Evolutionary conservation across 1,140 invertebrate species (phyloP).

Genomic region (Aphelenchoides besseyi): DNA sequence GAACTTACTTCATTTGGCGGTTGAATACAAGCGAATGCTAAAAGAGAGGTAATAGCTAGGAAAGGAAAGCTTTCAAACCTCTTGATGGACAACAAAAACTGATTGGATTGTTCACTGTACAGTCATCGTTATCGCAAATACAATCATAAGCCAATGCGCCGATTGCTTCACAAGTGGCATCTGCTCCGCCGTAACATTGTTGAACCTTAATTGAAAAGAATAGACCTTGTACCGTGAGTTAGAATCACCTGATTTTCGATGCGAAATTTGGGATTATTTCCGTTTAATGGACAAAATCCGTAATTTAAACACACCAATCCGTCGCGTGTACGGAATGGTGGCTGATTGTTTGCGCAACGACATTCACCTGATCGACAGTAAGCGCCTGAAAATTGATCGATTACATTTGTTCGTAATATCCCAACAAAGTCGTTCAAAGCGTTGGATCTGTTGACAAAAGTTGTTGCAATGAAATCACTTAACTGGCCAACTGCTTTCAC

Average conservation of each 20-base stretch:
- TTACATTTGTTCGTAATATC: too few species aligned
- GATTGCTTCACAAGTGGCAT: slow-evolving; percentile 61
- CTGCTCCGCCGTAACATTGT: slow-evolving; percentile 61
- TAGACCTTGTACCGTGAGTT: neutral
- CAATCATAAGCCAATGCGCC: slow-evolving; percentile 60
- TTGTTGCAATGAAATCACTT: too few species aligned
- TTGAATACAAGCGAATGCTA: slow-evolving; percentile 61
- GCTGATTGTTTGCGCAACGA: slow-evolving; percentile 61
- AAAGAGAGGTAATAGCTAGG: slow-evolving; percentile 32
- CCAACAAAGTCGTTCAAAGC: too few species aligned
- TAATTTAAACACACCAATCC: slow-evolving; percentile 61
- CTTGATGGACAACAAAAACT: slow-evolving; percentile 61
- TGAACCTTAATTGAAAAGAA: slow-evolving; percentile 49
- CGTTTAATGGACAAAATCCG: slow-evolving; percentile 60
- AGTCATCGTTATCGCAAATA: slow-evolving; percentile 61
- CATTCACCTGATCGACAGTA: slow-evolving; percentile 59
- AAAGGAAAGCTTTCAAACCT: too few species aligned
- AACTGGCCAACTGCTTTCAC: slow-evolving; percentile 55
- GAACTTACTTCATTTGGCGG: slow-evolving; percentile 57
- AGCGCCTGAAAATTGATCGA: slow-evolving; percentile 59
- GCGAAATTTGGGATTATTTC: slow-evolving; percentile 62
- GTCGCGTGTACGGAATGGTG: slow-evolving; percentile 59
- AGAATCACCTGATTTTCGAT: slow-evolving; percentile 57
- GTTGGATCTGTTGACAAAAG: too few species aligned
- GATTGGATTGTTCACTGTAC: slow-evolving; percentile 62